A percentile compares a stretch with the other conserved stretches of the same genome.
phyloP scores from a whole-genome alignment of 2,888 invertebrate species.

The Acleris emargana region DNA sequence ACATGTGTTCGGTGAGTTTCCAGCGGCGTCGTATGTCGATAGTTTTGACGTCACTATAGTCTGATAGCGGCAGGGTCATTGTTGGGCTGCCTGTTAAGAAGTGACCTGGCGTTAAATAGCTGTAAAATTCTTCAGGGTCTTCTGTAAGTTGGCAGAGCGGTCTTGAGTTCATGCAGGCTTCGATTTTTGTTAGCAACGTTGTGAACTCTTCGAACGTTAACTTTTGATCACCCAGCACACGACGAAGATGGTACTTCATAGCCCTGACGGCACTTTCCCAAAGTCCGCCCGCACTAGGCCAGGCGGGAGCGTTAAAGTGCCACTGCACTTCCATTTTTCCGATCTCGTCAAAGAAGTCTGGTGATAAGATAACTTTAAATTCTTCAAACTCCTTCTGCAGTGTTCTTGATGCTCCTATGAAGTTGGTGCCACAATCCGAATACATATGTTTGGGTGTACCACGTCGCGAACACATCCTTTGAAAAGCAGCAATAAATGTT shows the following conservation, averaged over 20 bases:
- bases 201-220: conserved; percentile 39
- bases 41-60: conserved; percentile 7
- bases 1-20: conserved; percentile 30
- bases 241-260: conserved; percentile 37
- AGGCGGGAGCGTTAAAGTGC: conserved; percentile 39
- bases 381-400: conserved; percentile 17
- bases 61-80: conserved; percentile 26
- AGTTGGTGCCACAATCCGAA: conserved; percentile 42
- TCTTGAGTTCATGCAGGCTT: conserved; percentile 40
- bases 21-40: conserved; percentile 16
- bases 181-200: conserved; percentile 38
- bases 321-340: conserved; percentile 27
- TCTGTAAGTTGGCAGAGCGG: conserved; percentile 40
- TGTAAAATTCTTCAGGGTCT: conserved; percentile 40
- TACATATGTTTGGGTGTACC: conserved; percentile 36
- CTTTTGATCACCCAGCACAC: conserved; percentile 34
- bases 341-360: conserved; percentile 11
- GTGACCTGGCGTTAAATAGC: conserved; percentile 42
- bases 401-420: conserved; percentile 34
- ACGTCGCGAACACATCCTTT: conserved; percentile 40
- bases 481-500: conserved; percentile 40
- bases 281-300: conserved; percentile 37
- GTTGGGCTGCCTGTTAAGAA: conserved; percentile 39
- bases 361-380: background rate
- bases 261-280: conserved; percentile 39